Conservation (phyloP, 2,888 invertebrate species). For the Xylophagus ater region DNA sequence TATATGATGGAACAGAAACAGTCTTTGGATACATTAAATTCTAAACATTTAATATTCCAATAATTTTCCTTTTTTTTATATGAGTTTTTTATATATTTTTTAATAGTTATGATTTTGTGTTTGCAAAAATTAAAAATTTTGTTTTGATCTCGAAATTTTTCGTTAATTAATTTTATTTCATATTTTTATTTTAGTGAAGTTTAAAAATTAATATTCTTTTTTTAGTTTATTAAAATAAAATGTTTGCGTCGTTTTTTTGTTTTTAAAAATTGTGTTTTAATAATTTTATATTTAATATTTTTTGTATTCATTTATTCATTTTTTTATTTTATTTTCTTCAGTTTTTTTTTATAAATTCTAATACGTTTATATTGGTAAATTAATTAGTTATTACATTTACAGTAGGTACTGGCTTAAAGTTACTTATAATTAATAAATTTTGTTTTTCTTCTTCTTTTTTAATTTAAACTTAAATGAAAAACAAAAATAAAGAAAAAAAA, state of each 20-base stretch:
- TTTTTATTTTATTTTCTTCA: background rate
- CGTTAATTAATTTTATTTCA: too few species aligned
- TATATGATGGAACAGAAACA: slow-evolving; percentile 41
- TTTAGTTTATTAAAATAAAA: too few species aligned
- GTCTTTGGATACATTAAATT: slow-evolving; percentile 37
- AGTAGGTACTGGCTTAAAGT: slow-evolving; percentile 18
- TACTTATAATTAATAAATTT: slow-evolving; percentile 1
- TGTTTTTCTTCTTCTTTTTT: background rate
- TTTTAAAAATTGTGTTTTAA: too few species aligned
- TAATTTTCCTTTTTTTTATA: slow-evolving; percentile 13
- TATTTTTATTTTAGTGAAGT: too few species aligned
- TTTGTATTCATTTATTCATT: background rate
- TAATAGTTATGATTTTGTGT: slow-evolving; percentile 14
- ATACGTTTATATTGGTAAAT: slow-evolving; percentile 8
- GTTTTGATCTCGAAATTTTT: too few species aligned
- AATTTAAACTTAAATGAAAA: too few species aligned
- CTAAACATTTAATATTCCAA: slow-evolving; percentile 12
- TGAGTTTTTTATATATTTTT: slow-evolving; percentile 17
- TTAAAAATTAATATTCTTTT: too few species aligned
- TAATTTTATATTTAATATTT: too few species aligned
- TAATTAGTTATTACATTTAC: slow-evolving; percentile 14
- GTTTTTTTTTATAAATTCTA: slow-evolving; percentile 9
- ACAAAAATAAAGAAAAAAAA: too few species aligned
- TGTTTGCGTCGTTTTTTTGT: too few species aligned
- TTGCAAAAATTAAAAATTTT: too few species aligned